Base-by-base conservation (phyloP, 2,888 invertebrate genomes). In the Unio pictorum region DNA sequence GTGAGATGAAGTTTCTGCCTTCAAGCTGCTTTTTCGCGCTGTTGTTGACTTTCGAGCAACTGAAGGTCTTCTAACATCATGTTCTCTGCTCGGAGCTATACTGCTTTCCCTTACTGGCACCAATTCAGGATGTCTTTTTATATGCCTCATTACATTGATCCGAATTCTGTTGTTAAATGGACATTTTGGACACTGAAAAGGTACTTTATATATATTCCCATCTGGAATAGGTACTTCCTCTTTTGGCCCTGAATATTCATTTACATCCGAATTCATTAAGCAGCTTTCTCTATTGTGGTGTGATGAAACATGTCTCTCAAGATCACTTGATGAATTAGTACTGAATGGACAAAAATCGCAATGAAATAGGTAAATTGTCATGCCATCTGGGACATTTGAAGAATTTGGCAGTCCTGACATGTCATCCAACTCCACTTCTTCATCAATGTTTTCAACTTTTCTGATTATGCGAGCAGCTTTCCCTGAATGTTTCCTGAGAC, bases 141-240 rank as follows among this genome's bases (percentile, higher is more conserved):
- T 66, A 65, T 81, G 81, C 20, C 74, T 69, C 45, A 81, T 72
- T 23, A 76, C 66, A 60, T 75, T 76, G 20, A 81, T 65, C 70
- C 81, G 71, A 54, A 72, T 72, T 66, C 71, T 76, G 20, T 75
- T 73, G 61, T 72, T 69, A 62, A 81, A 86, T 0, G 71, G 59
- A 69, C 86, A 86, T 60, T 80, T 74, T 55, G 80, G 80, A 63
- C 86, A 86, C 62, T 74, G 70, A 59, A 83, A 73, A 18, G 80
- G 69, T 23, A 73, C 68, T 59, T 75, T 78, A 61, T 82, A 83
- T 6, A 76, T 75, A 60, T 84, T 84, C 54, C 81, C 81, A 72
- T 72, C 68, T 30, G 82, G 81, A 64, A 82, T 76, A 15, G 72
- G 64, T 23, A 81, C 70, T 30, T 73, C 68, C 66, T 75, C 72